These are phyloP conservation scores for Cantharis rufa DNA, from an alignment of 2,888 invertebrate genomes.

Conservation along the genomic window DNA sequence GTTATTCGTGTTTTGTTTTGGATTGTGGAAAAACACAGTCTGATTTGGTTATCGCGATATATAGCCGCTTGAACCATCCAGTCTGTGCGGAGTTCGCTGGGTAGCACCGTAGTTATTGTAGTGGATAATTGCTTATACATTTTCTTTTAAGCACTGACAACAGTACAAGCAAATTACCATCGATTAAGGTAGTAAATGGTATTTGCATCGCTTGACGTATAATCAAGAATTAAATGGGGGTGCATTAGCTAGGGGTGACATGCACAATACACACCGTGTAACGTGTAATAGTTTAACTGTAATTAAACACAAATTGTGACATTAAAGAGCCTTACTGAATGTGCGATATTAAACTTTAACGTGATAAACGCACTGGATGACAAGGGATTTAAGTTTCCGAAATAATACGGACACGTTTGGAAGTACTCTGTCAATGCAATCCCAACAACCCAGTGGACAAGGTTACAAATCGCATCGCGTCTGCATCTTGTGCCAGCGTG, in stretches of 20 bases:
- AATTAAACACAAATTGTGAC: conserved; percentile 16
- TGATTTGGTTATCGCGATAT: background rate
- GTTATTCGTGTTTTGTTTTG: background rate
- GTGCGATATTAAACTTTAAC: conserved; percentile 17
- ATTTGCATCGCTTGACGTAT: conserved; percentile 19
- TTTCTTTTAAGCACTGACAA: background rate
- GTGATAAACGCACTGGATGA: conserved; percentile 12
- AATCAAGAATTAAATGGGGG: conserved; percentile 11
- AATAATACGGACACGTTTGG: conserved; percentile 15
- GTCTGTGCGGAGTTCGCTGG: too few species aligned
- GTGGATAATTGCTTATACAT: background rate
- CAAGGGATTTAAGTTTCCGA: conserved; percentile 11
- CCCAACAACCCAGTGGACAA: conserved; percentile 21
- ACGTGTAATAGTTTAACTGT: conserved; percentile 14
- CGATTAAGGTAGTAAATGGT: conserved; percentile 5
- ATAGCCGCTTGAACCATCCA: background rate
- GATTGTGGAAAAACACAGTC: background rate
- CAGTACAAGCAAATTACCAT: background rate
- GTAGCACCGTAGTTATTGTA: background rate
- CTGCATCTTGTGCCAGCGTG: conserved; percentile 24
- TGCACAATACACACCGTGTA: conserved; percentile 18
- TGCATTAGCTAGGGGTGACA: conserved; percentile 22
- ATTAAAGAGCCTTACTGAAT: conserved; percentile 4
- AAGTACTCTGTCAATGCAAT: conserved; percentile 24
- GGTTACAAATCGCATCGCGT: conserved; percentile 25